Evolutionary conservation across 2,888 invertebrate species (phyloP).

Genomic region (Osmoderma eremita): DNA sequence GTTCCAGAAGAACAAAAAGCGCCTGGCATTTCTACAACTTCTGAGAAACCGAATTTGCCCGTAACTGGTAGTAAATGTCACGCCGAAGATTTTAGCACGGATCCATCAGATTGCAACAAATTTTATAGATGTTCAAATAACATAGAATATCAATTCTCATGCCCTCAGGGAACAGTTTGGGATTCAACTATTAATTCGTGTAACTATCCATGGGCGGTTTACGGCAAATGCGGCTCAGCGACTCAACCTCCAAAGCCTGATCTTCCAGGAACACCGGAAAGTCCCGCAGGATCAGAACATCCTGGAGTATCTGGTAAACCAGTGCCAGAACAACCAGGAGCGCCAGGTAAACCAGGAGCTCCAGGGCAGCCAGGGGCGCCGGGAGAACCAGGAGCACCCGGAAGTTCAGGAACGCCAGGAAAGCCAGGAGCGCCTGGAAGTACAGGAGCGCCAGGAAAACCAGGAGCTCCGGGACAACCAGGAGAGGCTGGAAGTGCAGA

Average conservation of each 20-base stretch:
- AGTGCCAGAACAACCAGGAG: slow-evolving; percentile 35
- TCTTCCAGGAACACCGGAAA: slow-evolving; percentile 22
- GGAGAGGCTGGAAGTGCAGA: background rate
- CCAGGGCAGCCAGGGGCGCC: slow-evolving; percentile 35
- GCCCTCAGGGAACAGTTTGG: slow-evolving; percentile 40
- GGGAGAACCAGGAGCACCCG: slow-evolving; percentile 27
- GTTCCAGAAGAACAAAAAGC: slow-evolving; percentile 40
- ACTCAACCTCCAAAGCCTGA: slow-evolving; percentile 29
- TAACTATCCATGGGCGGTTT: slow-evolving; percentile 38
- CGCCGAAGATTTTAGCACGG: slow-evolving; percentile 25
- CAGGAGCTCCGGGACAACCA: slow-evolving; percentile 44
- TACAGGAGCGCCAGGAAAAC: slow-evolving; percentile 44
- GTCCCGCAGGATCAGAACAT: slow-evolving; percentile 44
- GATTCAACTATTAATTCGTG: slow-evolving; percentile 28
- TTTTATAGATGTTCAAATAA: slow-evolving; percentile 38
- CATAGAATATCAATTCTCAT: slow-evolving; percentile 35
- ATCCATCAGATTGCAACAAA: slow-evolving; percentile 23
- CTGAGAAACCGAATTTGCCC: background rate
- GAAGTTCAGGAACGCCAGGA: slow-evolving; percentile 27
- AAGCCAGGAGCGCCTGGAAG: slow-evolving; percentile 41
- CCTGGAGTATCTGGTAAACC: slow-evolving; percentile 26
- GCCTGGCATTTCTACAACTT: slow-evolving; percentile 22
- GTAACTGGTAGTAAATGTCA: slow-evolving; percentile 14
- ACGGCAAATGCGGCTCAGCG: slow-evolving; percentile 35
- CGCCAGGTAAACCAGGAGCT: slow-evolving; percentile 38